Evolutionary conservation across 2,113 vertebrate species (phyloP), one percentile per base, ranked within the genome.

Genomic region (Ailuropoda melanoleuca): DNA sequence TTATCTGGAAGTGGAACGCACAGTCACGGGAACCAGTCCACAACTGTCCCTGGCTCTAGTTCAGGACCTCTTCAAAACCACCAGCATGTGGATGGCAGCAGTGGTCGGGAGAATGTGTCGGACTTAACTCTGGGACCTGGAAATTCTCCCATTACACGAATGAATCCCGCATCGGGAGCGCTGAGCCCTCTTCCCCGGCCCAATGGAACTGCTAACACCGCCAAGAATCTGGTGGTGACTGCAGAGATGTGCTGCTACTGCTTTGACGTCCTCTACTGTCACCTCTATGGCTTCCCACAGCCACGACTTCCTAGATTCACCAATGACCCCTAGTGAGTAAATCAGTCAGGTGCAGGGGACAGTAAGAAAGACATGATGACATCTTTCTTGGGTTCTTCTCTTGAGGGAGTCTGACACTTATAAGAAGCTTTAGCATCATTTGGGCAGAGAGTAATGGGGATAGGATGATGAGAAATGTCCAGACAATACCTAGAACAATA

Each of bases 211-310:
- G 98, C 98, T 98, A 99, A 98, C 97, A 98, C 98, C 98, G 98
- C 99, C 98, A 99, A 99, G 98, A 99, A 99, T 88, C 98, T 99
- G 98, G 99, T 99, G 98, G 99, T 99, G 98, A 99, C 99, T 90
- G 99, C 99, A 88, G 99, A 99, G 98, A 99, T 99, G 99, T 99
- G 99, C 99, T 99, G 99, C 99, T 99, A 99, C 98, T 99, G 99
- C 99, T 99, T 99, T 89, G 99, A 99, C 84, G 99, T 99, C 29
- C 99, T 99, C 98, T 99, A 99, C 99, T 99, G 99, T 98, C 99
- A 99, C 98, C 99, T 99, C 97, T 99, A 99, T 77, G 99, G 99
- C 98, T 99, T 99, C 96, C 99, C 99, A 96, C 99, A 99, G 98
- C 99, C 99, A 92, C 99, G 99, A 86, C 99, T 99, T 92, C 99